Base-by-base conservation (phyloP, 2,797 vertebrate species). In the Moxostoma hubbsi region DNA sequence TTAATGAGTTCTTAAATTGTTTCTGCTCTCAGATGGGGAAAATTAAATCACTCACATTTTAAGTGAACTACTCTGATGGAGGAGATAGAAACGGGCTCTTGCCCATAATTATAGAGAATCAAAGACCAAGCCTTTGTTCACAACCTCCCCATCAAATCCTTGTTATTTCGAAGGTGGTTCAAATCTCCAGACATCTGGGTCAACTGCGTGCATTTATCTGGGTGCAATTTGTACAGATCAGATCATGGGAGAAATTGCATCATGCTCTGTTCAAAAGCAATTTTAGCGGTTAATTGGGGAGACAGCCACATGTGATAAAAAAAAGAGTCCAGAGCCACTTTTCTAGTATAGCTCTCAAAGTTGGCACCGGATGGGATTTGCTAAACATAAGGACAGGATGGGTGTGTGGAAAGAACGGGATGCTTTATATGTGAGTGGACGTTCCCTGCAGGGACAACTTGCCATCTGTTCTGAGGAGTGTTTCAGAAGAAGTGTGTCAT, bases 1-100 rank as follows among this genome's bases (percentile, higher is more conserved):
- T 70, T 77, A 83, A 83, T 74, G 68, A 82, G 74, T 61, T 73
- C 46, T 59, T 83, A 79, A 72, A 83, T 65, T 72, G 75, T 80
- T 80, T 69, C 66, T 71, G 54, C 24, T 64, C 73, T 81, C 15
- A 10, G 55, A 63, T 81, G 58, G 36, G 11, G 69, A 73, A 77
- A 82, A 82, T 85, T 13, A 82, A 83, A 83, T 74, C 54, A 36
- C 53, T 71, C 15, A 73, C 12, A 16, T 61, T 75, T 10, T 63
- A 57, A 43, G 55, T 64, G 45, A 51, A 49, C 62, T 46, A 8
- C 73, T 66, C 62, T 18, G 24, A 77, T 53, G 57, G 16, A 69
- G 49, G 24, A 59, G 53, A 70, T 57, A 50, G 49, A 72, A 45
- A 49, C 57, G 15, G 43, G 5, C 51, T 50, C 75, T 45, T 69